phyloP scores from a whole-genome alignment of 2,888 invertebrate species.

The Thumatha senex region DNA sequence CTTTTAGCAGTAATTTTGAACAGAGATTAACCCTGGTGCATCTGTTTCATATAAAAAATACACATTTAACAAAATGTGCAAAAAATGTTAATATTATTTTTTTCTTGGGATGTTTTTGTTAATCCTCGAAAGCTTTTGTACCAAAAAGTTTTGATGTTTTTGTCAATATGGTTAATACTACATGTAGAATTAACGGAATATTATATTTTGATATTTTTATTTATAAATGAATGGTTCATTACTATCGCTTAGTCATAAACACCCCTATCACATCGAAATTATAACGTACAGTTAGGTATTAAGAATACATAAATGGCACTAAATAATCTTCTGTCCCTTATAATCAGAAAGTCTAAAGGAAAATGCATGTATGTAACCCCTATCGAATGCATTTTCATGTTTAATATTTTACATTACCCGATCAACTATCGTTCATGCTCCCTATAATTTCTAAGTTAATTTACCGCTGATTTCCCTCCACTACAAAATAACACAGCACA shows the following conservation, averaged over 20 bases:
- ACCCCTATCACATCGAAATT: conserved; percentile 4
- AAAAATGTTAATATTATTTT: conserved; percentile 32
- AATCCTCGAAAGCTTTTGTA: neutral
- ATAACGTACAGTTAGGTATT: conserved; percentile 3
- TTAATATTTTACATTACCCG: conserved; percentile 25
- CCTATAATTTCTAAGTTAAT: conserved; percentile 35
- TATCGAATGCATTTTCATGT: conserved; percentile 3
- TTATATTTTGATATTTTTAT: neutral
- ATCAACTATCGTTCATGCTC: conserved; percentile 25
- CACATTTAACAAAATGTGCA: conserved; percentile 35
- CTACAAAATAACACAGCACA: conserved; percentile 23
- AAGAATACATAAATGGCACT: neutral
- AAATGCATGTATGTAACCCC: conserved; percentile 3
- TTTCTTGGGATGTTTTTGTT: conserved; percentile 3
- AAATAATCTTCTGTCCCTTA: neutral
- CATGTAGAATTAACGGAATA: neutral
- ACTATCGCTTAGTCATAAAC: conserved; percentile 3
- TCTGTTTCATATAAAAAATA: conserved; percentile 41
- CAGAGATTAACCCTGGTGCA: conserved; percentile 30
- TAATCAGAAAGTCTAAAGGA: conserved; percentile 1
- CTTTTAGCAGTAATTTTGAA: conserved; percentile 4
- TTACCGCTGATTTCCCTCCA: conserved; percentile 22
- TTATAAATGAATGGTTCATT: no score
- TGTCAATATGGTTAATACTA: neutral
- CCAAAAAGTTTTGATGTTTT: conserved; percentile 1